Base-by-base conservation (phyloP, 2,113 vertebrate genomes). In the Elephantulus edwardii region DNA sequence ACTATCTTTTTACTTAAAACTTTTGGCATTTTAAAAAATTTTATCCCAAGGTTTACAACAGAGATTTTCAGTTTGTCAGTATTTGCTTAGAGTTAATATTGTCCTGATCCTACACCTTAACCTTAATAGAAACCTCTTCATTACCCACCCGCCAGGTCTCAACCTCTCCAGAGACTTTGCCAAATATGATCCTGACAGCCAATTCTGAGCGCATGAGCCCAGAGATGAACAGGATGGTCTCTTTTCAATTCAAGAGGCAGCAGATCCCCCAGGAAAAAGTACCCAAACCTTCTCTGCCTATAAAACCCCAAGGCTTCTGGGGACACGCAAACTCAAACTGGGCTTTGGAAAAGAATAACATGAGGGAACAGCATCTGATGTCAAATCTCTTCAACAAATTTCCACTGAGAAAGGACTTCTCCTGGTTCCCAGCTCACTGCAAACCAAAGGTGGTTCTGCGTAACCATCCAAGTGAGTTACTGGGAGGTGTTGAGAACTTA, bases 391-490 rank as follows among this genome's bases (percentile, higher is more conserved):
- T 90, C 56, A n/a, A 44, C 71, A 86, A n/a, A 4, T 35, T 86
- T 70, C 90, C 35, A 3, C n/a, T 71, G 33, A 85, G 24, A 44
- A 35, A 48, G 76, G 83, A 46, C n/a, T 17, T 76, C 28, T 78
- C 88, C 79, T 44, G 68, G 42, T 54, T 86, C 40, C 91, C 83
- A 16, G 19, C 44, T 83, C 62, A 40, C 62, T 62, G 0, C 44
- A 58, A 14, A 26, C 12, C 81, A 12, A 74, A 71, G 56, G 68
- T 62, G 66, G 52, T 38, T 30, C 28, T 33, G 8, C 56, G 40
- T 16, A 28, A 44, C 68, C 68, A 74, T 35, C 80, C 81, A 77
- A 79, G 90, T 93, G 91, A 94, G 94, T 95, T 12, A 2, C 4
- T 12, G 46, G 54, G 33, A 8, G 1, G 4, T 44, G 24, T 28